These are phyloP conservation scores for Drosophila eugracilis DNA, from an alignment of 1,140 invertebrate genomes.

Conservation along the genomic window DNA sequence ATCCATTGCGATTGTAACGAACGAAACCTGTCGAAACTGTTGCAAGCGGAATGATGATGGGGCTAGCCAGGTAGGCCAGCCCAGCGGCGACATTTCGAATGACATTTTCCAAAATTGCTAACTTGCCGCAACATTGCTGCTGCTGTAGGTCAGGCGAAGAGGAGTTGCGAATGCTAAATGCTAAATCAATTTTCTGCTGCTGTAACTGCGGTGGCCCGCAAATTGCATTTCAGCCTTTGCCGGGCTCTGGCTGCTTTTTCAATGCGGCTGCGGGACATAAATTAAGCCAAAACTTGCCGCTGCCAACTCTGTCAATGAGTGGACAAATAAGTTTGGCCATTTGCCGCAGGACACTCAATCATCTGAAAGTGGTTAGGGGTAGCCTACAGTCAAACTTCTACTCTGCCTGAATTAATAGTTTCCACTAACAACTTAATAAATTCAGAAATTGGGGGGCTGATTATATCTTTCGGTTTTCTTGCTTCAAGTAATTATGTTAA, in stretches of 20 bases:
- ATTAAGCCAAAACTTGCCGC: conserved; percentile 37
- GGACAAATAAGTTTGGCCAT: conserved; percentile 33
- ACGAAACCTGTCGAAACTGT: conserved; percentile 61
- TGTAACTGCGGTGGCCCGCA: conserved; percentile 32
- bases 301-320: conserved; percentile 28
- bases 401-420: background rate
- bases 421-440: background rate
- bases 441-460: background rate
- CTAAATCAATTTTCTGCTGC: conserved; percentile 63
- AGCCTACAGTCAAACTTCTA: background rate
- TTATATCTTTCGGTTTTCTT: background rate
- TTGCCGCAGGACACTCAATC: conserved; percentile 56
- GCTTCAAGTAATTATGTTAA: background rate
- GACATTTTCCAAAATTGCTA: conserved; percentile 68
- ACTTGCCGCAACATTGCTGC: conserved; percentile 18
- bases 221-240: conserved; percentile 53
- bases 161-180: conserved; percentile 56
- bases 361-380: conserved; percentile 20
- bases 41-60: conserved; percentile 16
- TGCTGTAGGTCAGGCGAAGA: conserved; percentile 23
- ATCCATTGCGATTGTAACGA: conserved; percentile 9
- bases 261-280: conserved; percentile 21
- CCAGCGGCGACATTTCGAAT: conserved; percentile 67
- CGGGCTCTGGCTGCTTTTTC: conserved; percentile 26
- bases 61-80: too few relatives aligned